Evolutionary conservation across 2,797 vertebrate species (phyloP).

Genomic region (Apogon hyalosoma): DNA sequence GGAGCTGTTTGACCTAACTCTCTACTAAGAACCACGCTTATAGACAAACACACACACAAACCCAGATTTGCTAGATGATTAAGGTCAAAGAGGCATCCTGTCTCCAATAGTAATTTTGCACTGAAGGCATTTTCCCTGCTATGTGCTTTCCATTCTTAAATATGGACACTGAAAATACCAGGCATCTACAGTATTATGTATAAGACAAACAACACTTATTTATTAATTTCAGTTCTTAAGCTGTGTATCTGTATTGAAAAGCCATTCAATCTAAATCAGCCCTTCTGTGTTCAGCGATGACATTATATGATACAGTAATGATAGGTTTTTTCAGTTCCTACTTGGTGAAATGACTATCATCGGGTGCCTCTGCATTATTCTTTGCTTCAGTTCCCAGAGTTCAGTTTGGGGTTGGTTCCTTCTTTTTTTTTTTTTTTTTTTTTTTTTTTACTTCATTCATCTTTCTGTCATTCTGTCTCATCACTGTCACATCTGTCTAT

Average conservation of each 20-base stretch:
- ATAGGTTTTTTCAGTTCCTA: constrained; percentile 34
- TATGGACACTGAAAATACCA: constrained; percentile 28
- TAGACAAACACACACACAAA: not conserved
- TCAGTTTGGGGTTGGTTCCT: constrained; percentile 14
- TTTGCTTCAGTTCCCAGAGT: constrained; percentile 18
- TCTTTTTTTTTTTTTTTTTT: too few species aligned
- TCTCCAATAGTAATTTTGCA: constrained; percentile 31
- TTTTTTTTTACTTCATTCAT: not conserved
- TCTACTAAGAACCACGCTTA: not conserved
- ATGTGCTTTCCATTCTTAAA: constrained; percentile 22
- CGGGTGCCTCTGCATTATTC: constrained; percentile 10
- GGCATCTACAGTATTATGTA: not conserved
- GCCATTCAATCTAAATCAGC: constrained; percentile 36
- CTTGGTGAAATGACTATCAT: constrained; percentile 33
- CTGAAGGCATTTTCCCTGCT: constrained; percentile 16
- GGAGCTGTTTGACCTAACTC: not conserved
- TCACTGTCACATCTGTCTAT: constrained; percentile 33
- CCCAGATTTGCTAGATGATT: constrained; percentile 39
- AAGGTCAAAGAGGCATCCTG: constrained; percentile 49
- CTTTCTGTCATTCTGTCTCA: constrained; percentile 27
- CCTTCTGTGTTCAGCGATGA: constrained; percentile 28
- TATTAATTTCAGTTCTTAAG: not conserved
- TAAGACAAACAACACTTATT: constrained; percentile 7
- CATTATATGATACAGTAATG: constrained; percentile 46
- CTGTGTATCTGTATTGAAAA: constrained; percentile 26